Conservation (phyloP, 2,797 vertebrate genomes). For the Ispidina lecontei region DNA sequence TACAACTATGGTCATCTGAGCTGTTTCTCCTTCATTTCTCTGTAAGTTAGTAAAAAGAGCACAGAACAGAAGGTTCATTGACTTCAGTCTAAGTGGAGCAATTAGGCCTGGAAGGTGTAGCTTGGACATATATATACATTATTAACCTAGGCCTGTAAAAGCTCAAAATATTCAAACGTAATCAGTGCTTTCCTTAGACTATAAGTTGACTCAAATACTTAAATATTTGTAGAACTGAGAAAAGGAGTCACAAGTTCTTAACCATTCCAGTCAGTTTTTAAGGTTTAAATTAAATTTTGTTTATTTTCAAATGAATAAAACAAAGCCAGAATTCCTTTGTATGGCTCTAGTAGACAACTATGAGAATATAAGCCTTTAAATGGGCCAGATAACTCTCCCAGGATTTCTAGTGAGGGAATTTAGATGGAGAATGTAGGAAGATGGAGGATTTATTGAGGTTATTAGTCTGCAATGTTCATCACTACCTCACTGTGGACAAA, state of each 20-base stretch:
- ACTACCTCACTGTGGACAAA: not conserved
- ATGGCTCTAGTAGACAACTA: not conserved
- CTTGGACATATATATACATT: not conserved
- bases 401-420: not conserved
- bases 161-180: not conserved
- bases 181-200: not conserved
- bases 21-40: not conserved
- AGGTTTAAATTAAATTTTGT: not conserved
- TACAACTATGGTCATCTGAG: not conserved
- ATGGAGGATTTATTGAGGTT: not conserved
- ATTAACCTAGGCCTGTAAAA: not conserved
- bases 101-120: not conserved
- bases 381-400: not conserved
- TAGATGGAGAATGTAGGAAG: fast-evolving
- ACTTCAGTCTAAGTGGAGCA: not conserved
- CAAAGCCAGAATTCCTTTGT: not conserved
- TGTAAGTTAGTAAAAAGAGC: not conserved
- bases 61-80: not conserved
- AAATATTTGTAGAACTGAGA: not conserved
- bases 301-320: not conserved
- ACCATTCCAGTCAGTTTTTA: not conserved
- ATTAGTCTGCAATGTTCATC: not conserved
- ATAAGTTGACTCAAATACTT: not conserved
- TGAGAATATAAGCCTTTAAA: not conserved
- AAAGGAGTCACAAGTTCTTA: not conserved